phyloP scores from a whole-genome alignment of 1,140 invertebrate genomes.

The Bombus terrestris region DNA sequence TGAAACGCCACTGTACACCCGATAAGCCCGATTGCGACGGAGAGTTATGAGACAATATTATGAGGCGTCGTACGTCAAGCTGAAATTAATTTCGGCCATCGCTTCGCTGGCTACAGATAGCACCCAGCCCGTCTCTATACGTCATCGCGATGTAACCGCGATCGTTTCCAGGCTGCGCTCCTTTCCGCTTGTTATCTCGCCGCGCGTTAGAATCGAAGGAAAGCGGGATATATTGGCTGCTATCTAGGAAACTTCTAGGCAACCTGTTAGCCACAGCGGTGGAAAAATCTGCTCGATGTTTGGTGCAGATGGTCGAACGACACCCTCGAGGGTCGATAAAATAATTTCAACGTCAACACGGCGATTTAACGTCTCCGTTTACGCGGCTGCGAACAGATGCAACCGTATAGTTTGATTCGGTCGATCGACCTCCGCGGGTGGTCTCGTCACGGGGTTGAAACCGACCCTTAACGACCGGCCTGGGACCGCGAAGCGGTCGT shows the following conservation, averaged over 20 bases:
- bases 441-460: constrained; percentile 16
- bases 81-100: constrained; percentile 68
- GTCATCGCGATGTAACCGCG: constrained; percentile 53
- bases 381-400: background rate
- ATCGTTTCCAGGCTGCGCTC: constrained; percentile 30
- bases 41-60: constrained; percentile 75
- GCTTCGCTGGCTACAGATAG: constrained; percentile 58
- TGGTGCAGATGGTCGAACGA: constrained; percentile 23
- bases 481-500: background rate
- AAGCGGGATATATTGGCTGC: too few species aligned
- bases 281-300: too few species aligned
- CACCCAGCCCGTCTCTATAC: constrained; percentile 42
- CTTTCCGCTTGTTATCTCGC: constrained; percentile 37
- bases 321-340: constrained; percentile 34
- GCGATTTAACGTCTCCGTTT: constrained; percentile 17
- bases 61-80: constrained; percentile 71
- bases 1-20: constrained; percentile 67
- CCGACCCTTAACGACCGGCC: constrained; percentile 31
- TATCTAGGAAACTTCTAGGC: too few species aligned
- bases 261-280: too few species aligned
- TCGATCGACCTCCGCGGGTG: constrained; percentile 21
- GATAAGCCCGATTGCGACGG: constrained; percentile 69
- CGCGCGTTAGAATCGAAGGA: too few species aligned
- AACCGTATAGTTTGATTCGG: background rate
- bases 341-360: constrained; percentile 34